Evolutionary conservation across 1,140 invertebrate genomes (phyloP).

Genomic region (Atta cephalotes): DNA sequence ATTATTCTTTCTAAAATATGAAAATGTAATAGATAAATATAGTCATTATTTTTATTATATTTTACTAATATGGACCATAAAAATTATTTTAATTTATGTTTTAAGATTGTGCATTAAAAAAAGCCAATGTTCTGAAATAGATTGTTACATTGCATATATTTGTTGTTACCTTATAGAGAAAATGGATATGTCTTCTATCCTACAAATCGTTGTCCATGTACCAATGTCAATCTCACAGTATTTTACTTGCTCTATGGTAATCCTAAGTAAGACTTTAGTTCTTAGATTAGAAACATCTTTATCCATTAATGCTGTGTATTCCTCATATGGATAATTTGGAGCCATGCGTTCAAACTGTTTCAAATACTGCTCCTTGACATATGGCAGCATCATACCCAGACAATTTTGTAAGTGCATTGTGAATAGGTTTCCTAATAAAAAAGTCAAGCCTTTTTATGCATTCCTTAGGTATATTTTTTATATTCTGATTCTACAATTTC

Average conservation of each 20-base stretch:
- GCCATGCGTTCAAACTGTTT: conserved; percentile 92
- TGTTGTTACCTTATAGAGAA: conserved; percentile 88
- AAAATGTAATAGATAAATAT: conserved; percentile 33
- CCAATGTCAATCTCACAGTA: conserved; percentile 88
- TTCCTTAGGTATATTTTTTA: conserved; percentile 92
- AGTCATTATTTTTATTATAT: conserved; percentile 11
- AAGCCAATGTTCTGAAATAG: conserved; percentile 7
- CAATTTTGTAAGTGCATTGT: conserved; percentile 89
- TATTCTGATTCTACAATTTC: conserved; percentile 91
- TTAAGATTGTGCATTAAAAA: conserved; percentile 20
- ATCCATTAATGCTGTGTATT: conserved; percentile 89
- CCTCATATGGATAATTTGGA: conserved; percentile 93
- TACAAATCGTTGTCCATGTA: conserved; percentile 91
- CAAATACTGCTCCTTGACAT: conserved; percentile 92
- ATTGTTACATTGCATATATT: neutral
- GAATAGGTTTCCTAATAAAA: conserved; percentile 92
- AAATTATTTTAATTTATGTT: conserved; percentile 2
- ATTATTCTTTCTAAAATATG: conserved; percentile 85
- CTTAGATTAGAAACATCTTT: conserved; percentile 83
- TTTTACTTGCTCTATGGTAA: conserved; percentile 89
- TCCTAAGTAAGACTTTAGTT: conserved; percentile 85
- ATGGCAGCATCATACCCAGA: conserved; percentile 87
- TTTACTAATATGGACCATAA: neutral
- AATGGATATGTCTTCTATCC: conserved; percentile 93
- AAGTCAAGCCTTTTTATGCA: conserved; percentile 91